Conservation (phyloP, 2,113 vertebrate genomes). For the Lanius collurio region DNA sequence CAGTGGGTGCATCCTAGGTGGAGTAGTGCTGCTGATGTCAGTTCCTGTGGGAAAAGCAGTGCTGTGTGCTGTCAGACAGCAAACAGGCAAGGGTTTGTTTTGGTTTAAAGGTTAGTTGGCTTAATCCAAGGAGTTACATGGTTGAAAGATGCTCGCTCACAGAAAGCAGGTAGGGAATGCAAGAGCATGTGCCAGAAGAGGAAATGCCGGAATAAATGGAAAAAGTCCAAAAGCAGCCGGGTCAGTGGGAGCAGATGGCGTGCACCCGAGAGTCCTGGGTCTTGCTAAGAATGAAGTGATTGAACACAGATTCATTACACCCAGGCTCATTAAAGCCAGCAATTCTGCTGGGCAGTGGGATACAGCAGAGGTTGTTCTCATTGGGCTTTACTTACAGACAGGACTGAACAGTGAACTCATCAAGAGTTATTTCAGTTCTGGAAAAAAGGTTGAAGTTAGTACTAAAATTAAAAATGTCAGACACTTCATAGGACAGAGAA, state of each 20-base stretch:
- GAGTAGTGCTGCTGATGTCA: background rate
- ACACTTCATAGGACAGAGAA: background rate
- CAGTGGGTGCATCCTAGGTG: background rate
- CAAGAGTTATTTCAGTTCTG: background rate
- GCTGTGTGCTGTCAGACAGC: background rate
- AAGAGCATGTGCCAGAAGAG: background rate
- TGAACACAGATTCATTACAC: background rate
- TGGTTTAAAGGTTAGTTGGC: background rate
- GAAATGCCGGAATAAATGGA: conserved; percentile 22
- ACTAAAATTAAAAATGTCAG: background rate
- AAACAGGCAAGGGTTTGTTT: background rate
- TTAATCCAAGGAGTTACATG: background rate
- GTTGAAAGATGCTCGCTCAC: background rate
- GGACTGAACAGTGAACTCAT: background rate
- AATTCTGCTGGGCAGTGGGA: background rate
- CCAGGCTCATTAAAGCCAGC: background rate
- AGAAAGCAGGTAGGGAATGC: background rate
- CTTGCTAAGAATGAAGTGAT: background rate
- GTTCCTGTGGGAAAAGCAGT: background rate
- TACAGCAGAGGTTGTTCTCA: background rate
- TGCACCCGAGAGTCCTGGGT: background rate
- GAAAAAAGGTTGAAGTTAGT: background rate
- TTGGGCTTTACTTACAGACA: background rate
- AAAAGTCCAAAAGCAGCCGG: background rate
- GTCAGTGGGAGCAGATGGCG: conserved; percentile 51